Evolutionary conservation across 2,888 invertebrate genomes (phyloP).

Genomic region (Reticulitermes lucifugus): DNA sequence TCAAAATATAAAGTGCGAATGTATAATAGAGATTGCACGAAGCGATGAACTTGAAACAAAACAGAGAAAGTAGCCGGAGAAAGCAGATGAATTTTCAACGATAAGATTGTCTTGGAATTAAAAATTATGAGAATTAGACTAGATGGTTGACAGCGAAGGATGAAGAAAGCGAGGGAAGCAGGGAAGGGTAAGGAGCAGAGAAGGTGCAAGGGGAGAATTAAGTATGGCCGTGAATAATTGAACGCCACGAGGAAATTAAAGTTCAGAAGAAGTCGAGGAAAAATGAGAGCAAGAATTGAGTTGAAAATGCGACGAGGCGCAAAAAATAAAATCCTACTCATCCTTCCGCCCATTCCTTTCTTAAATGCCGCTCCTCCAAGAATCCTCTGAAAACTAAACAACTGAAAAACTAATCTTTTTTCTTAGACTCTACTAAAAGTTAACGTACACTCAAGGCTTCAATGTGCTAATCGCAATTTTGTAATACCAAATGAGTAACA

Average conservation of each 20-base stretch:
- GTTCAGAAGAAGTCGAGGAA: conserved; percentile 44
- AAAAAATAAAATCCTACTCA: conserved; percentile 15
- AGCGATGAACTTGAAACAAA: conserved; percentile 6
- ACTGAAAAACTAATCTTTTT: not conserved
- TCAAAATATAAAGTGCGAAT: not conserved
- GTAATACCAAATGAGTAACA: conserved; percentile 28
- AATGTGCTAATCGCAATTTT: conserved; percentile 27
- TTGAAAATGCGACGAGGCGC: conserved; percentile 36
- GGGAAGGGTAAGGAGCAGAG: not conserved
- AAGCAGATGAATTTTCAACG: conserved; percentile 35
- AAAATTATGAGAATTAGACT: conserved; percentile 46
- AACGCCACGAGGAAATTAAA: conserved; percentile 48
- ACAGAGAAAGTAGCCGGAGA: conserved; percentile 10
- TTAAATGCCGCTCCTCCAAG: not conserved
- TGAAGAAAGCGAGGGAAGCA: not conserved
- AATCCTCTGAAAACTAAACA: not conserved
- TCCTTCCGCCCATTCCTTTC: not conserved
- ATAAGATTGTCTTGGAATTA: conserved; percentile 45
- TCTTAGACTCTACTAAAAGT: conserved; percentile 16
- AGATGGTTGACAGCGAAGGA: conserved; percentile 35
- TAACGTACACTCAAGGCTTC: not conserved
- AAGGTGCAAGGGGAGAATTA: conserved; percentile 25
- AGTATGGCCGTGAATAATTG: conserved; percentile 48
- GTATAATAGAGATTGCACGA: not conserved
- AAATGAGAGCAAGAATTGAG: conserved; percentile 45